A percentile compares a stretch with the other conserved stretches of the same genome.
Evolutionary conservation across 2,797 vertebrate species (phyloP).

Genomic region (Chaetodon trifasciatus): DNA sequence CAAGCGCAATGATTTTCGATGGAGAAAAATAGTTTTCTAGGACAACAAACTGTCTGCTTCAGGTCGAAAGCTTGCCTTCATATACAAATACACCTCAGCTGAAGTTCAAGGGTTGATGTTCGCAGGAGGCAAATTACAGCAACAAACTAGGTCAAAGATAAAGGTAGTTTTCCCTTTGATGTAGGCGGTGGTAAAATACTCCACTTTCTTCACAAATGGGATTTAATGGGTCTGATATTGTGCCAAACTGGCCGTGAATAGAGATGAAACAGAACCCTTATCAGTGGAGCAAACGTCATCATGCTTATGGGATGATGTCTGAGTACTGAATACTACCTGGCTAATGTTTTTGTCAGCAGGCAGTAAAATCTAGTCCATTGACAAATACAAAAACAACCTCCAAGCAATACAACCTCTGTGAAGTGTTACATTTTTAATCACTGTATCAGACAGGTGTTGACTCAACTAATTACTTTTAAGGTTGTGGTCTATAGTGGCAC

Average conservation of each 20-base stretch:
- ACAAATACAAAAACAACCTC: background rate
- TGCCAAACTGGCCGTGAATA: conserved; percentile 1
- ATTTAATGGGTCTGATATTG: conserved; percentile 37
- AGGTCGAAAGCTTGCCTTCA: conserved; percentile 23
- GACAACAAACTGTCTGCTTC: conserved; percentile 24
- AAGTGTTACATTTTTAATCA: background rate
- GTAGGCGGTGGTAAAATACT: conserved; percentile 11
- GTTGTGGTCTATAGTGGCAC: background rate
- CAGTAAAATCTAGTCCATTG: background rate
- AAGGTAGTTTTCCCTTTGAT: conserved; percentile 58
- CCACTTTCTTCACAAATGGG: conserved; percentile 35
- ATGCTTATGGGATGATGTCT: background rate
- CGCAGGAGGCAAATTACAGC: conserved; percentile 29
- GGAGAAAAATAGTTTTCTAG: conserved; percentile 34
- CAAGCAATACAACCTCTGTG: background rate
- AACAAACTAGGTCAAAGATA: conserved; percentile 61
- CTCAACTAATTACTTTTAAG: background rate
- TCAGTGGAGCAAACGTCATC: conserved; percentile 12
- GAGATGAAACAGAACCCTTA: conserved; percentile 44
- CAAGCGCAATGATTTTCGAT: conserved; percentile 50
- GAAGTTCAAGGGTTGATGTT: conserved; percentile 31
- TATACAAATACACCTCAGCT: conserved; percentile 29
- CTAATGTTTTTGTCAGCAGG: background rate
- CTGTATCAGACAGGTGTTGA: background rate
- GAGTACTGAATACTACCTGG: background rate